These are phyloP conservation scores for Sycophila sp. DNA, from an alignment of 1,140 invertebrate species.

Conservation along the genomic window DNA sequence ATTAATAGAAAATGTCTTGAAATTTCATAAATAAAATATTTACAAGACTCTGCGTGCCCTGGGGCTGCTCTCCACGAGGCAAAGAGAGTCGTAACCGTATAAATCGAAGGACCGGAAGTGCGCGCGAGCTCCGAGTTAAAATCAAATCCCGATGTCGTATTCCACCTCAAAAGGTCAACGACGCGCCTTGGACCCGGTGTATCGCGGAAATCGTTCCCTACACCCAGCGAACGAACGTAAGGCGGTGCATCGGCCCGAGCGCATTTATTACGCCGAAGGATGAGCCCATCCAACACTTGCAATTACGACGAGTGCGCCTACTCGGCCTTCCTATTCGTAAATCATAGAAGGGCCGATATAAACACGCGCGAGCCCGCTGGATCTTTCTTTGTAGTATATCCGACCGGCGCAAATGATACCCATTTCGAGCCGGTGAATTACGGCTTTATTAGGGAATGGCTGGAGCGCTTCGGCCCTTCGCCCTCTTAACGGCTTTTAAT, in stretches of 20 bases:
- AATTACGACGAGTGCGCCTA: background rate
- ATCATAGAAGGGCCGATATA: background rate
- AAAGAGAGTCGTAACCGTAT: too few relatives aligned
- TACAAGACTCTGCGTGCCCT: too few relatives aligned
- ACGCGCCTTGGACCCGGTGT: too few relatives aligned
- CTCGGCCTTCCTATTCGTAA: background rate
- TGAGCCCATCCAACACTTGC: constrained; percentile 7
- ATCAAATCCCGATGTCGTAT: background rate
- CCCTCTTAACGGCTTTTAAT: constrained; percentile 6
- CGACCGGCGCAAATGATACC: constrained; percentile 12
- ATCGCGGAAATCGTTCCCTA: too few relatives aligned
- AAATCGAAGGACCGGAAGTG: background rate
- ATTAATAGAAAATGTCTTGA: too few relatives aligned
- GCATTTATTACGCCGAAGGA: background rate
- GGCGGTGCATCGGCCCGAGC: too few relatives aligned
- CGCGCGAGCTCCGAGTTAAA: background rate
- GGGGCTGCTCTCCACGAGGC: too few relatives aligned
- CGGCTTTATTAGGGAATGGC: constrained; percentile 25
- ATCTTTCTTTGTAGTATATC: constrained; percentile 2
- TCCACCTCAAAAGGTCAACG: too few relatives aligned
- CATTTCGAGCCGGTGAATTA: constrained; percentile 22
- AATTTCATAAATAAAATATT: too few relatives aligned
- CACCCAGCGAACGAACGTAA: too few relatives aligned
- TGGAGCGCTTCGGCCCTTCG: background rate
- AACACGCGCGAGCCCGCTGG: background rate